Conservation (phyloP, 2,888 invertebrate species). For the Catocala fraxini region DNA sequence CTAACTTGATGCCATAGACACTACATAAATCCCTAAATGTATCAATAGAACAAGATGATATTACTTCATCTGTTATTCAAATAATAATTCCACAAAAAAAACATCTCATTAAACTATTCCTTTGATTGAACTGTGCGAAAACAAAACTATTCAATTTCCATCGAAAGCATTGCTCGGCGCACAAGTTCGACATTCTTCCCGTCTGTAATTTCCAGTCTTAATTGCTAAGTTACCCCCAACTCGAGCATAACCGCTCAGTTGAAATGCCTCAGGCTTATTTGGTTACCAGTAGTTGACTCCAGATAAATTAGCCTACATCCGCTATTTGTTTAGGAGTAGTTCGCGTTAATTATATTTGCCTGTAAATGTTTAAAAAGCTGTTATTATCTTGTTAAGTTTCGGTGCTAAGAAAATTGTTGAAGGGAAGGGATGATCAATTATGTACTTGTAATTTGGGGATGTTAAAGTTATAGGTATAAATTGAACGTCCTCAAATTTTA, state of each 20-base stretch:
- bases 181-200: conserved; percentile 1
- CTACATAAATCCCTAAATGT: too few relatives aligned
- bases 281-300: conserved; percentile 51
- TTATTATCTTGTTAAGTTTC: conserved; percentile 3
- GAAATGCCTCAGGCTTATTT: conserved; percentile 51
- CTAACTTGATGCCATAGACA: too few relatives aligned
- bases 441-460: too few relatives aligned
- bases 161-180: background rate
- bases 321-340: conserved; percentile 18
- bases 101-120: too few relatives aligned
- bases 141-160: too few relatives aligned
- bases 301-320: conserved; percentile 42
- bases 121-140: too few relatives aligned
- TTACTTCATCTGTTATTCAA: too few relatives aligned
- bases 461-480: too few relatives aligned
- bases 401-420: background rate
- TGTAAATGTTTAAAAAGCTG: conserved; percentile 3
- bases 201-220: conserved; percentile 20
- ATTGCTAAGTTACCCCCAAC: conserved; percentile 39
- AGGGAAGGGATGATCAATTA: too few relatives aligned
- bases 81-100: too few relatives aligned
- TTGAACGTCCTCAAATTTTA: too few relatives aligned
- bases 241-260: conserved; percentile 37
- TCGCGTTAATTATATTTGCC: conserved; percentile 15
- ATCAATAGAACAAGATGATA: too few relatives aligned